These are phyloP conservation scores for Bembecia ichneumoniformis DNA, from an alignment of 2,888 invertebrate genomes.

Conservation along the genomic window DNA sequence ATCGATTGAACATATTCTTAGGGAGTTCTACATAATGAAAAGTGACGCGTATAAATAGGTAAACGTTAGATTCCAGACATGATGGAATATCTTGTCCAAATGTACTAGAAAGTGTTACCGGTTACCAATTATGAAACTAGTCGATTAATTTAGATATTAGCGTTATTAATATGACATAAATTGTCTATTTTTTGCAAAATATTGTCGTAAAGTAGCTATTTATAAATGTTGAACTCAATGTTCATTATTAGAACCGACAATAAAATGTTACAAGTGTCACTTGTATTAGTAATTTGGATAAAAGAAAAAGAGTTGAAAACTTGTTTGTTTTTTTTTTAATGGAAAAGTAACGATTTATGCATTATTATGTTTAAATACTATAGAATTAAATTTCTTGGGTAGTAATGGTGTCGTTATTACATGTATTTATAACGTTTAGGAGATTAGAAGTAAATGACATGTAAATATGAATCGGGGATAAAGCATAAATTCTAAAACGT, in stretches of 20 bases:
- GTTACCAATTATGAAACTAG: slow-evolving; percentile 16
- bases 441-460: not conserved
- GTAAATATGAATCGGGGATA: slow-evolving; percentile 38
- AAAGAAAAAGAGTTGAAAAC: not conserved
- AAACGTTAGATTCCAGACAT: no score
- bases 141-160: slow-evolving; percentile 14
- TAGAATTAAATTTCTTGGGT: no score
- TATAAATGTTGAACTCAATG: slow-evolving; percentile 29
- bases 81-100: no score
- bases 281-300: slow-evolving; percentile 7
- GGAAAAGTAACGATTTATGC: not conserved
- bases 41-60: no score
- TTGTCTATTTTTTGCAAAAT: slow-evolving; percentile 6
- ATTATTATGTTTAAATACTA: no score
- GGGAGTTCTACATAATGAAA: no score
- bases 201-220: slow-evolving; percentile 8
- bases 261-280: slow-evolving; percentile 15
- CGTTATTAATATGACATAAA: slow-evolving; percentile 5
- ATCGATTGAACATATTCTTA: no score
- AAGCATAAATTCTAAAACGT: slow-evolving; percentile 68
- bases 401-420: no score
- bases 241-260: slow-evolving; percentile 32
- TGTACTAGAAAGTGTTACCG: no score
- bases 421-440: no score
- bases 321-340: no score